Base-by-base conservation (phyloP, 2,797 vertebrate species). In the Typhlichthys eigenmanni region DNA sequence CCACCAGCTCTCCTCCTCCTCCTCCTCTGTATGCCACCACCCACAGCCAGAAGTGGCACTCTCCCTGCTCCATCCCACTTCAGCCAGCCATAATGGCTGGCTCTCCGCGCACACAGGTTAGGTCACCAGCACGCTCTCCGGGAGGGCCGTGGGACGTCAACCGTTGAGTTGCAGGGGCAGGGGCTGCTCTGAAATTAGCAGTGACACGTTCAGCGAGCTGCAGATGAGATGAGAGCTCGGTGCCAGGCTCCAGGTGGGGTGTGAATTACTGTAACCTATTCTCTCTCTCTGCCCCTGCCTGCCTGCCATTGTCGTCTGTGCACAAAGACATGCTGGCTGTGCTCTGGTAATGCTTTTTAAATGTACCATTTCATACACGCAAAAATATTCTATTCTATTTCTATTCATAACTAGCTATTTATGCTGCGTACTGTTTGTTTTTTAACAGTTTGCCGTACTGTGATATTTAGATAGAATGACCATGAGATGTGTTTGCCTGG, bases 41-140 rank as follows among this genome's bases (percentile, higher is more conserved):
- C 63, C 63, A 34, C 84, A 75, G 74, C 74, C 77, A 84, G 85
- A 86, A 84, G 83, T 82, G 71, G 79, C 83, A 74, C 78, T 83
- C 85, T 81, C 83, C 77, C 73, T 80, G 68, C 76, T 79, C 71
- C 17, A 87, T 82, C 75, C 85, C 89, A 80, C 86, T 92, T 78
- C 76, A 63, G 72, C 65, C 32, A 16, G 63, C 70, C 78, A 58
- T 88, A 86, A 84, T 84, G 82, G 81, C 80, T 69, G 75, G 86
- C 86, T 43, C 85, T 71, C 72, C 71, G 66, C 58, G 60, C 60
- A 62, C 73, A 62, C 66, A 63, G 57, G 81, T 43, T 65, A 45
- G 38, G 29, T 55, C 64, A 47, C 60, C 55, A 13, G 51, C 62
- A 46, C 79, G 62, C 66, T 85, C 77, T 75, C 72, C 66, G 69